Percentiles rank a stretch among this genome's conserved stretches.
Evolutionary conservation across 2,113 vertebrate species (phyloP).

Genomic region (Scopus umbretta): DNA sequence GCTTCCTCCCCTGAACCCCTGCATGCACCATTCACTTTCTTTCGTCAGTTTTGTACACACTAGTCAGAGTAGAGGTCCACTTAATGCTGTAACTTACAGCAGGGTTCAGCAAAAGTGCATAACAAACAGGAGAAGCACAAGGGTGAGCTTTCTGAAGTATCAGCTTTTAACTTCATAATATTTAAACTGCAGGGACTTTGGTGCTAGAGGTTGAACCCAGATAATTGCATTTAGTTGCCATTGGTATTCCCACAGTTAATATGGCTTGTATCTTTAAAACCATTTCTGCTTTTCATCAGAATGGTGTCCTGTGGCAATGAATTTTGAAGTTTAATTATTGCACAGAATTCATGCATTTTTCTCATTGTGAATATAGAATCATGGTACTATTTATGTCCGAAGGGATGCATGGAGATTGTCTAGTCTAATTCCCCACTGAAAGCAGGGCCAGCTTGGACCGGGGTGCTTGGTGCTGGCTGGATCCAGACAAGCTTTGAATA

Average conservation of each 20-base stretch:
- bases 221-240: background rate
- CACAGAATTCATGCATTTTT: background rate
- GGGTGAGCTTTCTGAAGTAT: background rate
- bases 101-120: background rate
- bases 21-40: background rate
- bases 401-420: background rate
- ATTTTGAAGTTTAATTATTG: background rate
- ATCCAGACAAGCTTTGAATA: background rate
- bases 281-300: background rate
- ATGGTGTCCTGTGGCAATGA: background rate
- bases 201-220: background rate
- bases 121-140: background rate
- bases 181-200: background rate
- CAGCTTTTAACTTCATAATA: background rate
- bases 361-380: background rate
- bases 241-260: background rate
- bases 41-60: background rate
- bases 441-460: background rate
- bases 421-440: background rate
- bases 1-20: background rate
- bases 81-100: background rate
- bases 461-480: background rate
- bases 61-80: background rate
- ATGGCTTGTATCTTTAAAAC: background rate
- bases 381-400: background rate